Conservation (phyloP, 2,888 invertebrate genomes). For the Rotaria macrura region DNA sequence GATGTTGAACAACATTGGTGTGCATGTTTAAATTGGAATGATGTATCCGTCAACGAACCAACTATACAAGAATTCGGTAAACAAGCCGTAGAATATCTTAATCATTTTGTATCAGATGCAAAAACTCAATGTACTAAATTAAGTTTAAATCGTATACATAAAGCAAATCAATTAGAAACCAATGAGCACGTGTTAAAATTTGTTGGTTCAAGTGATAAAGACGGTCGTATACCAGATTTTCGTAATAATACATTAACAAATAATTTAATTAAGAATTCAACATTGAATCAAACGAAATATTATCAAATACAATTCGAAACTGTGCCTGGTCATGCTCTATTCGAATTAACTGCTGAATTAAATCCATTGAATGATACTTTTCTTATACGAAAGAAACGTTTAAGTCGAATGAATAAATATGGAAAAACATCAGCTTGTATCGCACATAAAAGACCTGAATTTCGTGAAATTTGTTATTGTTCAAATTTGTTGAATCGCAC, state of each 20-base stretch:
- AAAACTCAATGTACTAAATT: constrained; percentile 49
- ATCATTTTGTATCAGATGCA: constrained; percentile 54
- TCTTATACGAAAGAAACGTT: not conserved
- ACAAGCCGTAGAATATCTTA: constrained; percentile 60
- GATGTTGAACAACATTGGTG: constrained; percentile 91
- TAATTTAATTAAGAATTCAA: not conserved
- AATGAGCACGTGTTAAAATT: constrained; percentile 38
- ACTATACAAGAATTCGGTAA: constrained; percentile 56
- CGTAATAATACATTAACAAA: not conserved
- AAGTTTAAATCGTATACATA: constrained; percentile 57
- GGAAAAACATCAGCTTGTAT: constrained; percentile 1
- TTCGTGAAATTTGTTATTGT: constrained; percentile 19
- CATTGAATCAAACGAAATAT: constrained; percentile 44
- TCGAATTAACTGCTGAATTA: constrained; percentile 54
- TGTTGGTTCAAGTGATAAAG: constrained; percentile 45
- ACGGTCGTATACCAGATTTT: constrained; percentile 35
- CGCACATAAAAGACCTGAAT: not conserved
- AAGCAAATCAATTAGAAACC: constrained; percentile 56
- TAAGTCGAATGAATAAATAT: constrained; percentile 13
- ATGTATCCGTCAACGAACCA: constrained; percentile 55
- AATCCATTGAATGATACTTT: not conserved
- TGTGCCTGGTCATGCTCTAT: constrained; percentile 61
- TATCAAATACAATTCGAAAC: constrained; percentile 60
- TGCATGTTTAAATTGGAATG: constrained; percentile 74
- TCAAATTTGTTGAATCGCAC: not conserved